These are phyloP conservation scores for Anthonomus grandis DNA, from an alignment of 1,140 invertebrate genomes.

Conservation along the genomic window DNA sequence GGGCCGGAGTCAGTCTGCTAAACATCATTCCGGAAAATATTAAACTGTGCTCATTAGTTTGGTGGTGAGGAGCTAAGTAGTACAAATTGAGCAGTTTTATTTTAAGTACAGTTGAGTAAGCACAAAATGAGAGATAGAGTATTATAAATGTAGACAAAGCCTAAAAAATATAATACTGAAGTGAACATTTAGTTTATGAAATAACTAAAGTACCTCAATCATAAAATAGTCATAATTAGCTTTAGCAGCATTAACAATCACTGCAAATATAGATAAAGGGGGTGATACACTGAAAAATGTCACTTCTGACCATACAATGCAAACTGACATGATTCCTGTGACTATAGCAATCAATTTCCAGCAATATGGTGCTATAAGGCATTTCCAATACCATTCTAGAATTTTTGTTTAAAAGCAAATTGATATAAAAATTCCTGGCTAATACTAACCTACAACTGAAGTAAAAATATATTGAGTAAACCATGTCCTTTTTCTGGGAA, in stretches of 20 bases:
- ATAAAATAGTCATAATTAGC: conserved; percentile 87
- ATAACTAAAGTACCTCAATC: conserved; percentile 81
- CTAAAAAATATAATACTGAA: conserved; percentile 53
- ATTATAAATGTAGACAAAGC: conserved; percentile 85
- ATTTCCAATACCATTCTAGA: conserved; percentile 96
- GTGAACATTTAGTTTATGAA: not conserved
- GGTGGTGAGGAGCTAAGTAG: conserved; percentile 94
- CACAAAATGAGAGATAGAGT: conserved; percentile 93
- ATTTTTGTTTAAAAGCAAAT: too few species aligned
- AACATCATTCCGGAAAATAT: conserved; percentile 98
- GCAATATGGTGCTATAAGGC: conserved; percentile 71
- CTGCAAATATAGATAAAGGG: conserved; percentile 92
- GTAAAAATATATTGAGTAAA: conserved; percentile 61
- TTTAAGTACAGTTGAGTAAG: conserved; percentile 96
- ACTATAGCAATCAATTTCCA: conserved; percentile 70
- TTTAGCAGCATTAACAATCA: conserved; percentile 80
- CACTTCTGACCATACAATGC: conserved; percentile 97
- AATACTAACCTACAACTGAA: conserved; percentile 63
- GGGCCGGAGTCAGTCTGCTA: conserved; percentile 93
- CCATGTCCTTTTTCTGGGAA: conserved; percentile 58
- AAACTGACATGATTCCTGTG: conserved; percentile 75
- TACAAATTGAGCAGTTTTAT: conserved; percentile 95
- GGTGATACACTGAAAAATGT: conserved; percentile 93
- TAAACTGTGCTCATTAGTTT: conserved; percentile 97
- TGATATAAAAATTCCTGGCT: too few species aligned